Conservation (phyloP, 1,140 invertebrate genomes). For the Helicoverpa armigera region DNA sequence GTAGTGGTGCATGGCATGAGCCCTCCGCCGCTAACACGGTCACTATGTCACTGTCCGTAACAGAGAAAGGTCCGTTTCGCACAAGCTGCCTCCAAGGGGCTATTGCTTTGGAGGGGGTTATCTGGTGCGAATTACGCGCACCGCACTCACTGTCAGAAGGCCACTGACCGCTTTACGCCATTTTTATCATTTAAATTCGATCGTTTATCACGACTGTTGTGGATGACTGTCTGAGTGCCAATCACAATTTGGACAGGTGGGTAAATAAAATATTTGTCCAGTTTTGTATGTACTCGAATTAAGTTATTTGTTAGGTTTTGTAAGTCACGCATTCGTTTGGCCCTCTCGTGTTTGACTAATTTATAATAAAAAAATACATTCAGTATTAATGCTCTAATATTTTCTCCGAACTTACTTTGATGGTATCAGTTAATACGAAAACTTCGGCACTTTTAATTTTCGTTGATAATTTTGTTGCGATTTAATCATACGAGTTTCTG, state of each 20-base stretch:
- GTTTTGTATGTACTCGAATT: too few species aligned
- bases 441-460: not conserved
- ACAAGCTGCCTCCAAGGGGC: slow-evolving; percentile 59
- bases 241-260: not conserved
- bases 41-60: slow-evolving; percentile 80
- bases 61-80: slow-evolving; percentile 79
- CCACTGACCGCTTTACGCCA: slow-evolving; percentile 60
- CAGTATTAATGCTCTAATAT: too few species aligned
- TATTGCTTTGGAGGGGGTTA: slow-evolving; percentile 71
- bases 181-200: slow-evolving; percentile 41
- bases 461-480: not conserved
- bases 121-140: slow-evolving; percentile 66
- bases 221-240: not conserved
- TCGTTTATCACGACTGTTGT: slow-evolving; percentile 2
- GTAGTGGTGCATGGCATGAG: slow-evolving; percentile 74
- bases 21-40: slow-evolving; percentile 77
- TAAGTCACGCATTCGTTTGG: too few species aligned
- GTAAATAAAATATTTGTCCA: not conserved
- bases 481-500: slow-evolving; percentile 10
- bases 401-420: not conserved
- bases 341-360: not conserved
- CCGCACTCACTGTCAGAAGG: slow-evolving; percentile 68
- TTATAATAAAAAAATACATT: not conserved
- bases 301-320: too few species aligned
- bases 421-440: not conserved